phyloP scores from a whole-genome alignment of 2,888 invertebrate species.

The Toxonevra muliebris region DNA sequence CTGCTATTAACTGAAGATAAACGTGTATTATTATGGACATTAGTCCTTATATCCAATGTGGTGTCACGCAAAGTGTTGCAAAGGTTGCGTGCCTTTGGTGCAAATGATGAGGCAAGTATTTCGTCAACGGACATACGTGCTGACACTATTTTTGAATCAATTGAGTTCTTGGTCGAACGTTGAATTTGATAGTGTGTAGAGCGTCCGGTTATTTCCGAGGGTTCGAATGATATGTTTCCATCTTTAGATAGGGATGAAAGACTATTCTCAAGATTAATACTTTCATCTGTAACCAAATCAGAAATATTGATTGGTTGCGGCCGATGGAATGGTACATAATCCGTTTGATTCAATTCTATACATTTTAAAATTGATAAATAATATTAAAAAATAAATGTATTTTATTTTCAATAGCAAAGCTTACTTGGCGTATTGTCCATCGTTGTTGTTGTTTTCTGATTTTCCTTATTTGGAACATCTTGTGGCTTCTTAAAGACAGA shows the following conservation, averaged over 20 bases:
- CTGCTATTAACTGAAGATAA: slow-evolving; percentile 16
- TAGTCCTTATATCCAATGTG: slow-evolving; percentile 12
- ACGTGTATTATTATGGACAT: background rate
- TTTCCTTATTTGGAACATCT: slow-evolving; percentile 35
- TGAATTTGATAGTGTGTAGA: slow-evolving; percentile 52
- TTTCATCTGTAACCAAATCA: slow-evolving; percentile 59
- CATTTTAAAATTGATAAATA: slow-evolving; percentile 1
- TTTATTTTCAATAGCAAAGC: background rate
- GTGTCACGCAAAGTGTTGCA: slow-evolving; percentile 42
- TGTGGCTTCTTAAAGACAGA: slow-evolving; percentile 33
- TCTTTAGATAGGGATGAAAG: slow-evolving; percentile 40
- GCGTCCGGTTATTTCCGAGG: slow-evolving; percentile 61
- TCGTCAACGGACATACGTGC: slow-evolving; percentile 54
- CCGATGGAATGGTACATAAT: slow-evolving; percentile 46
- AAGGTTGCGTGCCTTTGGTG: slow-evolving; percentile 55
- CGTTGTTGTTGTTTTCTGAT: slow-evolving; percentile 14
- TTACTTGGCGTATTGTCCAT: background rate
- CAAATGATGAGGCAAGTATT: slow-evolving; percentile 60
- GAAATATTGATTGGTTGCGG: slow-evolving; percentile 56
- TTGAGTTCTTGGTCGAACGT: too few species aligned
- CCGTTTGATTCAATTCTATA: slow-evolving; percentile 38
- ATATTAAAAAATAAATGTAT: background rate
- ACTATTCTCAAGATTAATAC: slow-evolving; percentile 55
- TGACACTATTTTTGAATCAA: too few species aligned
- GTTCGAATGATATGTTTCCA: slow-evolving; percentile 58